These are phyloP conservation scores for Subanguina moxae DNA, from an alignment of 1,140 invertebrate species.

Conservation along the genomic window DNA sequence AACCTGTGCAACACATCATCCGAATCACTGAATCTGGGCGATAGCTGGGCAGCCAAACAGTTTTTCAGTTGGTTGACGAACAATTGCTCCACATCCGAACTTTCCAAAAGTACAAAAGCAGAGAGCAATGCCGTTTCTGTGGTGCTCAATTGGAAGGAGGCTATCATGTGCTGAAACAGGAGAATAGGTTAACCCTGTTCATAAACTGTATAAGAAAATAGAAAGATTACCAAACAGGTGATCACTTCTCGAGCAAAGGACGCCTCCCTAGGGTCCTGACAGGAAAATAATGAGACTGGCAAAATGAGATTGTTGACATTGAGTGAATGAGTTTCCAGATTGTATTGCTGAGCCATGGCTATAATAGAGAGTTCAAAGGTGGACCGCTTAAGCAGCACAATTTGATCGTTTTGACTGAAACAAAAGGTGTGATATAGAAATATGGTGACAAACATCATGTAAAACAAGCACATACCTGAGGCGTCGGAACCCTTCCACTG, in stretches of 20 bases:
- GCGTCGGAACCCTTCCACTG: constrained; percentile 22
- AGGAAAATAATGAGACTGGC: constrained; percentile 26
- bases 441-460: neutral
- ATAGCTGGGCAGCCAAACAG: constrained; percentile 22
- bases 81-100: constrained; percentile 2
- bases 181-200: constrained; percentile 11
- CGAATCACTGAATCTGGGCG: constrained; percentile 13
- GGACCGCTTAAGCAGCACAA: constrained; percentile 29
- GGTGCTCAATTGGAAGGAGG: constrained; percentile 31
- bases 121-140: constrained; percentile 37
- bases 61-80: constrained; percentile 30
- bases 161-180: constrained; percentile 23
- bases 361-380: constrained; percentile 42
- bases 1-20: constrained; percentile 23
- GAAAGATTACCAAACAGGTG: neutral
- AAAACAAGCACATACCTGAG: constrained; percentile 4
- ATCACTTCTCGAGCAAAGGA: constrained; percentile 28
- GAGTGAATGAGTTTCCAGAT: constrained; percentile 17
- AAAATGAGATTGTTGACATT: constrained; percentile 24
- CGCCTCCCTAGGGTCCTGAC: constrained; percentile 24
- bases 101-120: constrained; percentile 31
- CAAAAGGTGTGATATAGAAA: neutral
- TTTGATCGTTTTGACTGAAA: constrained; percentile 38
- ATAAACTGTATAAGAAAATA: constrained; percentile 5
- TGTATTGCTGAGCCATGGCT: constrained; percentile 34